phyloP scores from a whole-genome alignment of 2,888 invertebrate genomes.

The Eueremaeus valkanovi region DNA sequence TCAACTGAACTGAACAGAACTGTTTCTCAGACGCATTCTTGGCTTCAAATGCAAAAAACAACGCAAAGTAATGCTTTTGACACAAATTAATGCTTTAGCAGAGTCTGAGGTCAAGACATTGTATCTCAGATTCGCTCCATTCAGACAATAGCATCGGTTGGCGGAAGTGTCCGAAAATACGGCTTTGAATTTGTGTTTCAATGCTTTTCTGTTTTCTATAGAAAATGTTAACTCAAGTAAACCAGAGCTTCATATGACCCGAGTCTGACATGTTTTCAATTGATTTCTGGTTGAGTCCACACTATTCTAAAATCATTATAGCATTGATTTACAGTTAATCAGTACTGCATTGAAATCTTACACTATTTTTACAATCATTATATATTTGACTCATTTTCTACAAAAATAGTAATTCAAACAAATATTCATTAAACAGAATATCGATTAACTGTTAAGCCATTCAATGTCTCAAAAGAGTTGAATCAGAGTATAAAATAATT shows the following conservation, averaged over 20 bases:
- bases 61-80: neutral
- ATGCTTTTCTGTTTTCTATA: neutral
- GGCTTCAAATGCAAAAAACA: too few relatives aligned
- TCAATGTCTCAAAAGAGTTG: too few relatives aligned
- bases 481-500: too few relatives aligned
- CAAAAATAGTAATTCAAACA: too few relatives aligned
- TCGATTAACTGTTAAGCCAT: too few relatives aligned
- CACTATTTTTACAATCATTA: too few relatives aligned
- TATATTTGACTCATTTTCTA: too few relatives aligned
- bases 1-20: too few relatives aligned
- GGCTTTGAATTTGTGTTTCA: neutral
- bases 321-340: neutral
- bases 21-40: too few relatives aligned
- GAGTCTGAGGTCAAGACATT: neutral
- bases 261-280: neutral
- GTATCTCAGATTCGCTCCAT: neutral
- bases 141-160: neutral
- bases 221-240: neutral
- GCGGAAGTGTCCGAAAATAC: neutral
- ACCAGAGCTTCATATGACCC: neutral
- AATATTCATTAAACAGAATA: too few relatives aligned
- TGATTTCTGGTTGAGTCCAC: conserved; percentile 10
- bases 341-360: too few relatives aligned
- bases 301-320: neutral
- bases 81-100: neutral